phyloP scores from a whole-genome alignment of 2,888 invertebrate species.

The Pollenia labialis region DNA sequence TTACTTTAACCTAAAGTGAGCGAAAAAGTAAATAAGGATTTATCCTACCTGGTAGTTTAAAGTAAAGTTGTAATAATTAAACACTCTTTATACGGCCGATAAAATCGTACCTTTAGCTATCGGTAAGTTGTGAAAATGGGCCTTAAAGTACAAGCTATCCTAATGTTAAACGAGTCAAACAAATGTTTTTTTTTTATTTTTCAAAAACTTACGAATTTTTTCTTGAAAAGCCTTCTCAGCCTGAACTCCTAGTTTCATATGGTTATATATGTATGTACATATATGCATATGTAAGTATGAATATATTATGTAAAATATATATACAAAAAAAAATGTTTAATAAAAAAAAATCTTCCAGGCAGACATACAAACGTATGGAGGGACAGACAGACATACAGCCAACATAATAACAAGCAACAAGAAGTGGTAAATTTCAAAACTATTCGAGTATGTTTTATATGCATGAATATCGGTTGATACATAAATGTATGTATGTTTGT shows the following conservation, averaged over 20 bases:
- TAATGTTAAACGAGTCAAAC: slow-evolving; percentile 56
- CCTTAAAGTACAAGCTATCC: too few relatives aligned
- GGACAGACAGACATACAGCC: slow-evolving; percentile 5
- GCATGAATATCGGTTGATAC: slow-evolving; percentile 38
- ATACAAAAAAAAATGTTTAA: slow-evolving; percentile 25
- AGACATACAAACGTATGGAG: background rate
- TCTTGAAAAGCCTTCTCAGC: background rate
- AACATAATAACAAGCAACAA: slow-evolving; percentile 54
- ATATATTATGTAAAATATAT: background rate
- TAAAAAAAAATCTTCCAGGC: slow-evolving; percentile 17
- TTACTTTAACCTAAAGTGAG: too few relatives aligned
- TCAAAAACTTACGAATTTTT: background rate
- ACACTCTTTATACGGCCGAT: too few relatives aligned
- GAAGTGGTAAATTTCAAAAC: slow-evolving; percentile 60
- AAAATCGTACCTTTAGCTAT: too few relatives aligned
- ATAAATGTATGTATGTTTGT: background rate
- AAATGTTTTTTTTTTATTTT: background rate
- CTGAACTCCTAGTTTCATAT: too few relatives aligned
- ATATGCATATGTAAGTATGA: background rate
- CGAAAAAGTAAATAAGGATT: too few relatives aligned
- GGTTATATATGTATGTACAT: background rate
- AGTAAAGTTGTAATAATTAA: too few relatives aligned
- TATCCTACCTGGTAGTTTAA: too few relatives aligned
- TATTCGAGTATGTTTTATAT: slow-evolving; percentile 54
- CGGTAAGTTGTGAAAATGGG: too few relatives aligned